These are phyloP conservation scores for Globodera ellingtonae DNA, from an alignment of 1,140 invertebrate species.

Conservation along the genomic window DNA sequence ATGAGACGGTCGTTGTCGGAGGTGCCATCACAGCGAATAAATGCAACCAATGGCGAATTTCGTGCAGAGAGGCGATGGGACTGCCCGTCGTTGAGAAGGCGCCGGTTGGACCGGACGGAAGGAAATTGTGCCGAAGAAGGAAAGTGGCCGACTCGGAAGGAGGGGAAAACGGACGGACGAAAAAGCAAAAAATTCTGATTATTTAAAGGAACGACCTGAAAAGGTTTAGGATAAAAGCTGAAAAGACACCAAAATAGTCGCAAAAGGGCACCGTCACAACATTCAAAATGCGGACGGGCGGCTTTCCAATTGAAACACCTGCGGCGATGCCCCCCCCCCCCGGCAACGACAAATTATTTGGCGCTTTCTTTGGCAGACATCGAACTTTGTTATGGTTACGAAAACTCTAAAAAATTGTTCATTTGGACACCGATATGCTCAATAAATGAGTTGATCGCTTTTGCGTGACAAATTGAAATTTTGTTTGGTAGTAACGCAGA, in stretches of 20 bases:
- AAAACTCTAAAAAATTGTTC: too few relatives aligned
- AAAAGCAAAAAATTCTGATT: neutral
- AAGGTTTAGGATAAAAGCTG: neutral
- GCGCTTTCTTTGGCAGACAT: too few relatives aligned
- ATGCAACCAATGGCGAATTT: constrained; percentile 26
- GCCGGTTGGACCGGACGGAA: constrained; percentile 18
- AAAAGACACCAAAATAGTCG: neutral
- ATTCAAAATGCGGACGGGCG: too few relatives aligned
- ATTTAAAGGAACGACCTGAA: neutral
- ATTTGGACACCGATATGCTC: too few relatives aligned
- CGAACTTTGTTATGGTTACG: too few relatives aligned
- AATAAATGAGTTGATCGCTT: too few relatives aligned
- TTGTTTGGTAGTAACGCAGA: too few relatives aligned
- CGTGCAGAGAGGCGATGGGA: constrained; percentile 19
- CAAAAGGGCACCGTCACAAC: too few relatives aligned
- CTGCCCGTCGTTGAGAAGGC: constrained; percentile 8
- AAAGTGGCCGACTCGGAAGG: constrained; percentile 2
- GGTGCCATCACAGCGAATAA: neutral
- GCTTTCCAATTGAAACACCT: too few relatives aligned
- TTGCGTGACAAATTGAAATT: too few relatives aligned
- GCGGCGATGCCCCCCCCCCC: too few relatives aligned
- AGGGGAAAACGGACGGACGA: constrained; percentile 6
- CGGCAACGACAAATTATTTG: too few relatives aligned
- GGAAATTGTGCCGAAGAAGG: constrained; percentile 15
- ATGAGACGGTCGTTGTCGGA: neutral